Conservation (phyloP, 2,797 vertebrate species). For the Peromyscus eremicus region DNA sequence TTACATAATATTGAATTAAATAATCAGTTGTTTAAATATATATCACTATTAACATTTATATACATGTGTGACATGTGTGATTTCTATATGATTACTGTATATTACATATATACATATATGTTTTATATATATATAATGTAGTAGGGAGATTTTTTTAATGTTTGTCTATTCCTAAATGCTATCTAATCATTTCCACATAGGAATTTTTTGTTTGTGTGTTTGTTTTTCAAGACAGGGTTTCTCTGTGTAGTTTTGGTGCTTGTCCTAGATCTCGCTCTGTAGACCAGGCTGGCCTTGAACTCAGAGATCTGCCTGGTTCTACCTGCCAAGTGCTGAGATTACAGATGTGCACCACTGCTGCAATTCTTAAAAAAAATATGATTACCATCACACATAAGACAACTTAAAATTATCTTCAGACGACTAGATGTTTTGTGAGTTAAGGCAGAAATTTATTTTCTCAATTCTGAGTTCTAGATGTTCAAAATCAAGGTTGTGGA, state of each 20-base stretch:
- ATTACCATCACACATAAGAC: neutral
- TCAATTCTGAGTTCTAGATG: neutral
- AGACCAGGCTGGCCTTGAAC: too few relatives aligned
- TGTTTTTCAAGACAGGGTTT: neutral
- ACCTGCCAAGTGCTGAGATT: too few relatives aligned
- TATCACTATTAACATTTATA: neutral
- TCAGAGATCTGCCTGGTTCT: too few relatives aligned
- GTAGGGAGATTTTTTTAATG: neutral
- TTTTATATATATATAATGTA: neutral
- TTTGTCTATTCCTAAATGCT: neutral
- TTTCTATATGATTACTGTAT: neutral
- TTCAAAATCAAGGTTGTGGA: neutral
- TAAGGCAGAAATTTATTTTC: neutral
- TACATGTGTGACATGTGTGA: neutral
- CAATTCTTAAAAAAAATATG: neutral
- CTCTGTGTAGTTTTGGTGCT: too few relatives aligned
- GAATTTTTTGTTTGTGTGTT: neutral
- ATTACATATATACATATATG: neutral
- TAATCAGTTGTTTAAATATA: neutral
- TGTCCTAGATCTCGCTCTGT: too few relatives aligned
- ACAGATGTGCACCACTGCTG: too few relatives aligned
- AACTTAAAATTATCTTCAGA: neutral
- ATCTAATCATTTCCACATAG: neutral
- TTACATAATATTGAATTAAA: neutral
- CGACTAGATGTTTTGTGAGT: neutral